Base-by-base conservation (phyloP, 2,797 vertebrate genomes). In the Eulemur albifrons region DNA sequence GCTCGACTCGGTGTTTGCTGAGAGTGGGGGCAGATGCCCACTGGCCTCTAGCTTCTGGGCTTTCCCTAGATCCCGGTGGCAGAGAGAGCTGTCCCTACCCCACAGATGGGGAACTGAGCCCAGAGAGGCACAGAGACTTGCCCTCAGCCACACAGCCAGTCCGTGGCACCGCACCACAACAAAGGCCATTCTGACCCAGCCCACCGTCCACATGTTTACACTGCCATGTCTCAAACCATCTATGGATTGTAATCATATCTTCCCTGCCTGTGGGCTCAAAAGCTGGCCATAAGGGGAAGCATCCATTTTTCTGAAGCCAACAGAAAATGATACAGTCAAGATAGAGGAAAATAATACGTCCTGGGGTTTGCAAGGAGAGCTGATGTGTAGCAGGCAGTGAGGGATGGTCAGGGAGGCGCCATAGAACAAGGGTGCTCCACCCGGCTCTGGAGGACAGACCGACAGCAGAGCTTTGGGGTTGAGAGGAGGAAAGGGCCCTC, bases 71-170 rank as follows among this genome's bases (percentile, higher is more conserved):
- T 57, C 50, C n/a, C 11, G 20, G 10, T 3, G 73, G 61, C 0
- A 21, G 35, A 81, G 59, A 15, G 0, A 0, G 10, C 1, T 7
- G 20, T 30, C 54, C 13, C 40, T 45, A 23, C 48, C n/a, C 63
- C 25, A 20, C 25, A 69, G 38, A 38, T 7, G n/a, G 50, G 63
- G 75, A 82, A 30, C 38, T 15, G 61, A 48, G 90, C n/a, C 32
- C 95, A 83, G 85, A 89, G 75, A 83, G 0, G 43, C 80, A 72
- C 54, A 18, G 50, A 1, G 35, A 50, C 38, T 14, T 52, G 70
- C 79, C 50, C 32, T 45, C 61, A n/a, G 92, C 18, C 86, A 76
- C 89, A 59, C 27, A 75, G 92, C 82, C 30, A 8, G 25, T 5
- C 54, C 65, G 48, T 18, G 25, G 48, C 21, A n/a, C 61, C 0